A percentile compares a stretch with the other conserved stretches of the same genome.
These are phyloP conservation scores for Epinephelus fuscoguttatus DNA, from an alignment of 2,113 vertebrate species.

Conservation along the genomic window DNA sequence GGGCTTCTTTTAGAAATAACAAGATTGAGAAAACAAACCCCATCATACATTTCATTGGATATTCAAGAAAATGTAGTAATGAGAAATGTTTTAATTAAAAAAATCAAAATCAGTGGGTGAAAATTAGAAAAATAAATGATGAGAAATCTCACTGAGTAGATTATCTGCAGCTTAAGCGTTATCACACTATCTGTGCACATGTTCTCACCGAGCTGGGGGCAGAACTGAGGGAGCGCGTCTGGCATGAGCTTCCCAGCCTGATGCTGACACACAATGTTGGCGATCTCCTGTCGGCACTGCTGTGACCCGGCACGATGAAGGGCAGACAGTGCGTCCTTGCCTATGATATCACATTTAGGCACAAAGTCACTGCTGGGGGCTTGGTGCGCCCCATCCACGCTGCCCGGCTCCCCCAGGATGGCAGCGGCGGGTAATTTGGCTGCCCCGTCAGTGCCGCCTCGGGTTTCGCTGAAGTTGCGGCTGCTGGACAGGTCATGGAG, in stretches of 20 bases:
- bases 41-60: not conserved
- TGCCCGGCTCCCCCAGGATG: slow-evolving; percentile 93
- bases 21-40: not conserved
- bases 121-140: not conserved
- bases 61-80: not conserved
- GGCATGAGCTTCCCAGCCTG: slow-evolving; percentile 94
- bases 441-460: slow-evolving; percentile 74
- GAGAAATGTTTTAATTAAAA: not conserved
- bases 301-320: slow-evolving; percentile 92
- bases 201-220: slow-evolving; percentile 89
- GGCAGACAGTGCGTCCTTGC: slow-evolving; percentile 95
- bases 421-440: slow-evolving; percentile 77
- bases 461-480: slow-evolving; percentile 88
- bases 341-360: slow-evolving; percentile 93
- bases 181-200: not conserved
- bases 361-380: slow-evolving; percentile 89
- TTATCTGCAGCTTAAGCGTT: not conserved
- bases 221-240: slow-evolving; percentile 90
- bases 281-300: slow-evolving; percentile 95
- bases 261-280: slow-evolving; percentile 95
- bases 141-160: not conserved
- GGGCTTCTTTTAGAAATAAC: too few species aligned
- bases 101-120: not conserved
- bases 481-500: slow-evolving; percentile 87
- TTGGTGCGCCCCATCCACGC: slow-evolving; percentile 94